phyloP scores from a whole-genome alignment of 2,113 vertebrate genomes.

The Mola mola region DNA sequence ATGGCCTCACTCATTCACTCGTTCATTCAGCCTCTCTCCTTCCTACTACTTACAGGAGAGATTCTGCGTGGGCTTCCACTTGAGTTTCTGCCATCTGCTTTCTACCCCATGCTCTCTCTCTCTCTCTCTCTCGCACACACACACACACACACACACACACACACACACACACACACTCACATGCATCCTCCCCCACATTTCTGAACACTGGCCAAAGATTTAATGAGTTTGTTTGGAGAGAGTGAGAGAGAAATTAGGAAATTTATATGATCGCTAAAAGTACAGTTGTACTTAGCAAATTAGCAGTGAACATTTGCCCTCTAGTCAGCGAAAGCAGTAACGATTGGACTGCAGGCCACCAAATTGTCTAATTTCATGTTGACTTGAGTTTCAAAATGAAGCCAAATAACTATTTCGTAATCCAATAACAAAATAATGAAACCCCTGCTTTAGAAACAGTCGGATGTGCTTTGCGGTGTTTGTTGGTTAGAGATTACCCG shows the following conservation, averaged over 20 bases:
- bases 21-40: slow-evolving; percentile 55
- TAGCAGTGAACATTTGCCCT: background rate
- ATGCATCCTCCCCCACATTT: slow-evolving; percentile 54
- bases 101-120: slow-evolving; percentile 46
- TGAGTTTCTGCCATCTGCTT: slow-evolving; percentile 77
- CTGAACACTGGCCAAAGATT: slow-evolving; percentile 51
- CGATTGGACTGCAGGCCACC: background rate
- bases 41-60: slow-evolving; percentile 72
- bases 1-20: slow-evolving; percentile 62
- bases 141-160: slow-evolving; percentile 16
- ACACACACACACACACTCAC: slow-evolving; percentile 13
- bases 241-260: slow-evolving; percentile 20
- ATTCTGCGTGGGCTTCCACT: slow-evolving; percentile 76
- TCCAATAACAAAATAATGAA: too few relatives aligned
- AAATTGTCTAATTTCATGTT: background rate
- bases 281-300: background rate
- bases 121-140: slow-evolving; percentile 13
- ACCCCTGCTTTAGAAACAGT: slow-evolving; percentile 12
- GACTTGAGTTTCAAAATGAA: background rate
- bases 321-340: slow-evolving; percentile 8
- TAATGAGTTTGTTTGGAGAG: slow-evolving; percentile 44
- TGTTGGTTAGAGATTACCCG: slow-evolving; percentile 13
- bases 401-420: slow-evolving; percentile 1
- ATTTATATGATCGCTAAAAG: slow-evolving; percentile 9
- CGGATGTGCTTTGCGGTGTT: slow-evolving; percentile 28